Base-by-base conservation (phyloP, 1,140 invertebrate genomes). In the Acyrthosiphon pisum region DNA sequence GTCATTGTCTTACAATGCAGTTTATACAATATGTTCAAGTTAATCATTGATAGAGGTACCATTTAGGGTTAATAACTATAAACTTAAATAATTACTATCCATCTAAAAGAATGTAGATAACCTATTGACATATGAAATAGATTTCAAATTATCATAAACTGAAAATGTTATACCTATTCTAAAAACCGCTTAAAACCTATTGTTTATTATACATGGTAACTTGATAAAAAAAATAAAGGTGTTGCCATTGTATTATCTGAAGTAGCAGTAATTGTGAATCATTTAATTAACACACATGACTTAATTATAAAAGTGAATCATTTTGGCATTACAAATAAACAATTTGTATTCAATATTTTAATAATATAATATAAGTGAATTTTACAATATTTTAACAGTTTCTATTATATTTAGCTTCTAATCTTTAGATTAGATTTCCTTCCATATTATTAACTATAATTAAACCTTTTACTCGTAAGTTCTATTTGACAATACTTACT, bases 401-500 rank as follows among this genome's bases (percentile, higher is more conserved):
- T 26, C 26, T 56, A 56, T 56, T 56, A 56, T 56, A 56, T 56
- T 56, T 56, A 8, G 26, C 23, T 56, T 56, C 26, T 56, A 56
- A 26, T 56, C 8, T 26, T 41, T 2, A 9, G 9, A 9, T 2
- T 56, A 46, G 9, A 26, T 56, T 56, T 56, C 56, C 1, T 26
- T 56, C 6, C 44, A 46, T 41, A 26, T 26, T 9, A 56, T 30
- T 56, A 56, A 56, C 26, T 56, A 26, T 7, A 56, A 26, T 26
- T 56, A 30, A 30, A 60, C 4, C 14, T 60, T 6, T 11, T 60
- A 60, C 11, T 30, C 11, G 0, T 2, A 35, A 35, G n/a, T 18
- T 37, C n/a, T 83, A 81, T 83, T 83, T 48, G 6, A 48, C 30
- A n/a, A 89, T 26, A 93, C 95, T 95, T 94, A 96, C 96, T 96